Base-by-base conservation (phyloP, 2,113 vertebrate species). In the Mus pahari region DNA sequence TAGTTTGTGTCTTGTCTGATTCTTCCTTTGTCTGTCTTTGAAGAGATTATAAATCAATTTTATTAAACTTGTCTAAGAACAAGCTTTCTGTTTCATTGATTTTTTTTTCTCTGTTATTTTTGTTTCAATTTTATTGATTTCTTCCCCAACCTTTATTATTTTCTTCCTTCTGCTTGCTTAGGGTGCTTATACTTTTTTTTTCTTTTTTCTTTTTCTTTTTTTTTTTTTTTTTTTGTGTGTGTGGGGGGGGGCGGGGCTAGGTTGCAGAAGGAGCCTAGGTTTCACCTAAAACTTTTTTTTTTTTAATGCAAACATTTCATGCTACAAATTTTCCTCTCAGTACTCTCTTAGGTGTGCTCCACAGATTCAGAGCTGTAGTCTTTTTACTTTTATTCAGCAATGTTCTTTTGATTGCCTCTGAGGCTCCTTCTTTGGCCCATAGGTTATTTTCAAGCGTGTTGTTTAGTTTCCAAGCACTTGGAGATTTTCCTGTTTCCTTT, bases 11-110 rank as follows among this genome's bases (percentile, higher is more conserved):
- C 82, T 91, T 93, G 14, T 91, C 81, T 86, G 26, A 4, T 70
- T 86, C 86, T 66, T 50, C 55, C 36, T 84, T 78, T 62, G 24
- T 92, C 90, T n/a, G 66, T 93, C 64, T 96, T 90, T 45, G 84
- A 74, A 78, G 90, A 89, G 60, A 66, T 60, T 82, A 90, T 91
- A 64, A 89, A 95, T 94, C 89, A 75, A 45, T 92, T 81, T 95
- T 86, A 90, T 66, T 90, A 74, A 77, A 89, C 36, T 92, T 89
- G 75, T 71, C 75, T 45, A 86, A 86, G 58, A 89, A 78, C 22
- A 66, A 68, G 68, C 7, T 66, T 92, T 93, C 74, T 70, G 68
- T 68, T 87, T 78, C 81, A 82, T 89, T 28, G 82, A 86, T 58
- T 91, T 92, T 88, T 88, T 66, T 42, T 78, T 19, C 62, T 84